These are phyloP conservation scores for Physocephala rufipes DNA, from an alignment of 2,888 invertebrate species.

Conservation along the genomic window DNA sequence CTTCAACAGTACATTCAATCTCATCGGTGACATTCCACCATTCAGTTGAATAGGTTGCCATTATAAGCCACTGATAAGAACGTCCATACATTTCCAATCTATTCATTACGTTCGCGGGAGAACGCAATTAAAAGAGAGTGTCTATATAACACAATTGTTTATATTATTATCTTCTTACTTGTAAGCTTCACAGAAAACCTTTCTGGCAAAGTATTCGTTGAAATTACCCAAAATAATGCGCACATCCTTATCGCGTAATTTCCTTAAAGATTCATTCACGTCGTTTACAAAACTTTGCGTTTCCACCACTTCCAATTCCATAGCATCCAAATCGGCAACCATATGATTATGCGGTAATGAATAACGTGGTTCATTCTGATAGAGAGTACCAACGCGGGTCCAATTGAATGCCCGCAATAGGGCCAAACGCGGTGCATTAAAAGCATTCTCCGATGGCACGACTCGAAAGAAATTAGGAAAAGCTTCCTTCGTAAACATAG, in stretches of 20 bases:
- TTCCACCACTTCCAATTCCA: constrained; percentile 83
- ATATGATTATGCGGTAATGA: constrained; percentile 90
- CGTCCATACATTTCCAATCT: constrained; percentile 88
- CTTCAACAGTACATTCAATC: constrained; percentile 75
- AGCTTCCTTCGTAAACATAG: constrained; percentile 92
- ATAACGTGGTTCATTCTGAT: constrained; percentile 94
- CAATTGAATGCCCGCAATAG: constrained; percentile 93
- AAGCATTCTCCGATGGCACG: constrained; percentile 95
- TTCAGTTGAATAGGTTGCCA: constrained; percentile 82
- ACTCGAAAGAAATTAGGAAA: constrained; percentile 97
- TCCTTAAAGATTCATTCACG: constrained; percentile 79
- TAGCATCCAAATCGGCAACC: constrained; percentile 83
- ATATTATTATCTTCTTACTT: constrained; percentile 66
- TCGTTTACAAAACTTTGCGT: constrained; percentile 94
- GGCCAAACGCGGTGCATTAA: constrained; percentile 90
- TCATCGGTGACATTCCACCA: constrained; percentile 75
- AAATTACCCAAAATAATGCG: constrained; percentile 96
- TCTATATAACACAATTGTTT: background rate
- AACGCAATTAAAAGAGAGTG: background rate
- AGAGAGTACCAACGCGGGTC: constrained; percentile 96
- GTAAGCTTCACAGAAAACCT: constrained; percentile 88
- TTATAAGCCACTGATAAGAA: constrained; percentile 94
- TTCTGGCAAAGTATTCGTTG: constrained; percentile 91
- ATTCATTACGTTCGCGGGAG: background rate
- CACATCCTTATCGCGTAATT: constrained; percentile 89